Evolutionary conservation across 2,113 vertebrate genomes (phyloP), one percentile per base, ranked within the genome.

Genomic region (Lucifuga dentata): DNA sequence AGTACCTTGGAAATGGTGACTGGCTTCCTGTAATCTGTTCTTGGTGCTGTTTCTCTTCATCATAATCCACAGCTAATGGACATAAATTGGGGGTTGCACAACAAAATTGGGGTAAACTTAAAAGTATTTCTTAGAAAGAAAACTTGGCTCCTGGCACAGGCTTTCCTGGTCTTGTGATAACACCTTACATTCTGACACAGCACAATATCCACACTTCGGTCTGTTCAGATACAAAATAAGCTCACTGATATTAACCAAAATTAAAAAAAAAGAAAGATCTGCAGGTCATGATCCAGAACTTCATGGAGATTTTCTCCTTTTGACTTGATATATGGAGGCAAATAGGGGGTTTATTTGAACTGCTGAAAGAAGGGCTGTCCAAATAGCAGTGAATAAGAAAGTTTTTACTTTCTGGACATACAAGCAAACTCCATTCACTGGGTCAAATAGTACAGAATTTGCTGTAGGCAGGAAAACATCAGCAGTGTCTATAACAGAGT

Each of bases 401-500:
- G 62, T 41, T 29, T 65, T 29, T 35, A 36, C 51, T 70, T 82
- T 44, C 29, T 53, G 46, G 23, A 44, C 39, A 50, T 41, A 10
- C 8, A 3, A 51, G 33, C 5, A 55, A 66, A 49, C 45, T 68
- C 36, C n/a, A 19, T 80, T 61, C 36, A 45, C 29, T 9, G 40
- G 44, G 53, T 68, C 29, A 72, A 61, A 62, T 36, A 16, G 24
- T 23, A 33, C 10, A 46, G 44, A 53, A 19, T 49, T 40, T 32
- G 29, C 55, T 64, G 20, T 51, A 26, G 49, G 59, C 61, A 15
- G 8, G 36, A 50, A 49, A 56, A 52, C 49, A 58, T 45, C 39
- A 65, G 2, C 60, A 59, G 36, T 26, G 29, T 59, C 21, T 24
- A 16, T 64, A 45, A 74, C 64, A 38, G 51, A 75, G 38, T 71